Conservation (phyloP, 1,140 invertebrate genomes). For the Pogonus chalceus region DNA sequence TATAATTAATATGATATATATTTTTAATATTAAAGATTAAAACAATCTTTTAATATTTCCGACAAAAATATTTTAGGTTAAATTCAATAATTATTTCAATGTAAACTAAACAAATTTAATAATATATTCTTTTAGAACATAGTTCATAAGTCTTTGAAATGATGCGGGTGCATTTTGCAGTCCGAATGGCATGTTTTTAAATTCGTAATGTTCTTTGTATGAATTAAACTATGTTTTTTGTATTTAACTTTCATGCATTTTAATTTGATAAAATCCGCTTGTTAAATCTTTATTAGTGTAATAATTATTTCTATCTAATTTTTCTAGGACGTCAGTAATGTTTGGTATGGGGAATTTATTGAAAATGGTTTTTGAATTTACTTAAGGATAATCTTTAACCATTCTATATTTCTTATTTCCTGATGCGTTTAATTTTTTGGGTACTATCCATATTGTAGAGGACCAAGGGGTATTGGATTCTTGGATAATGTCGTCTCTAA, state of each 20-base stretch:
- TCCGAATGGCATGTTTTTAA: slow-evolving; percentile 35
- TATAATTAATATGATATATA: no score
- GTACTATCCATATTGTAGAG: slow-evolving; percentile 27
- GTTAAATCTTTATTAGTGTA: slow-evolving; percentile 41
- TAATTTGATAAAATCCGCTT: slow-evolving; percentile 39
- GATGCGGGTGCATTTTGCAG: slow-evolving; percentile 34
- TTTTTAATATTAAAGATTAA: no score
- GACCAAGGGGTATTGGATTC: slow-evolving; percentile 26
- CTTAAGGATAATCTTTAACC: slow-evolving; percentile 34
- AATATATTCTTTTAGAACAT: slow-evolving; percentile 23
- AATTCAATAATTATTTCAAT: slow-evolving; percentile 28
- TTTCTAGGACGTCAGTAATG: slow-evolving; percentile 39
- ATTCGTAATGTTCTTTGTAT: slow-evolving; percentile 31
- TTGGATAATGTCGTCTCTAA: slow-evolving; percentile 26
- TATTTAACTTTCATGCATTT: slow-evolving; percentile 28
- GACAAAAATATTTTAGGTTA: no score
- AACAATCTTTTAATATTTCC: no score
- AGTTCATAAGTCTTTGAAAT: slow-evolving; percentile 37
- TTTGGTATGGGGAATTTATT: slow-evolving; percentile 44
- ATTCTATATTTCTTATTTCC: slow-evolving; percentile 30
- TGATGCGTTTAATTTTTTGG: slow-evolving; percentile 31
- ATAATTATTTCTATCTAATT: slow-evolving; percentile 35
- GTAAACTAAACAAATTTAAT: slow-evolving; percentile 26
- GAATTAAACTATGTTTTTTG: slow-evolving; percentile 40
- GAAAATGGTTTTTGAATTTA: slow-evolving; percentile 34